A percentile compares a stretch with the other conserved stretches of the same genome.
phyloP scores from a whole-genome alignment of 2,113 vertebrate genomes.

The Vimba vimba region DNA sequence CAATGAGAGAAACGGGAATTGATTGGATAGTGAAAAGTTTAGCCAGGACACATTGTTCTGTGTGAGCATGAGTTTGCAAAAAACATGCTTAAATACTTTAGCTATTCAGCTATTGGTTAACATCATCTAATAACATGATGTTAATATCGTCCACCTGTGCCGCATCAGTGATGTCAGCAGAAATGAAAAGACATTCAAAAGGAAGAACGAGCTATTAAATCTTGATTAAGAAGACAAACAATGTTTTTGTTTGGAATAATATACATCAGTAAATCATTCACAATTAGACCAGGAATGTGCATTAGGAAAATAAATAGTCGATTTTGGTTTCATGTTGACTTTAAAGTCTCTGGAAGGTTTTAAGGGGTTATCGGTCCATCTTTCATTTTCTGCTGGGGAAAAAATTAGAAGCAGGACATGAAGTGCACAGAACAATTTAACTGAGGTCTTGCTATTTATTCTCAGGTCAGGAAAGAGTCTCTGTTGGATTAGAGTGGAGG shows the following conservation, averaged over 20 bases:
- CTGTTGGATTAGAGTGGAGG: constrained; percentile 39
- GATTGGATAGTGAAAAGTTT: background rate
- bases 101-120: background rate
- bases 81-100: too few relatives aligned
- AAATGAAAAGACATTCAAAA: background rate
- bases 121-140: background rate
- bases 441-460: constrained; percentile 27
- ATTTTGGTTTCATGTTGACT: constrained; percentile 21
- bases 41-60: background rate
- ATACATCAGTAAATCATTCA: constrained; percentile 4
- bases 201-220: background rate
- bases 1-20: background rate
- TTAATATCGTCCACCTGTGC: background rate
- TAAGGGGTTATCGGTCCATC: constrained; percentile 11
- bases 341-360: constrained; percentile 29
- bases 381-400: constrained; percentile 8
- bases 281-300: background rate
- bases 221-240: constrained; percentile 2
- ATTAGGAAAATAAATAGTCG: constrained; percentile 18
- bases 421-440: constrained; percentile 25
- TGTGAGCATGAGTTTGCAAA: background rate
- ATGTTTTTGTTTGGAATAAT: constrained; percentile 25
- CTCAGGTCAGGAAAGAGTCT: constrained; percentile 26
- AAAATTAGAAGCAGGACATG: background rate
- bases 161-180: background rate